phyloP scores from a whole-genome alignment of 2,888 invertebrate species.

The Patella pellucida region DNA sequence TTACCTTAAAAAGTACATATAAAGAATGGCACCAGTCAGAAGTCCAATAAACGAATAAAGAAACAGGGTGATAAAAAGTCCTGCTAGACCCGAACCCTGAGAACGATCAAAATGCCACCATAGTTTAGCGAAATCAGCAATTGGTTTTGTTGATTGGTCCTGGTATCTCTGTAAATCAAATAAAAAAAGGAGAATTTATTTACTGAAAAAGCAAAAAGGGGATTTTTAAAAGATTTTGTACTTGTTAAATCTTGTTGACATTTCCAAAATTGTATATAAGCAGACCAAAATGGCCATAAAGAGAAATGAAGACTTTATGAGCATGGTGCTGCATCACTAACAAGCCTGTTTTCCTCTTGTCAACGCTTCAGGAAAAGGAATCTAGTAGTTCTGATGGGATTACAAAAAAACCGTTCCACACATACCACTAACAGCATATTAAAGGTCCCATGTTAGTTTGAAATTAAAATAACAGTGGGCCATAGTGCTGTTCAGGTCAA shows the following conservation, averaged over 20 bases:
- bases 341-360: too few species aligned
- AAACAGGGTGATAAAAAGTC: slow-evolving; percentile 65
- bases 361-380: too few species aligned
- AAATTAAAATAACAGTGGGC: too few species aligned
- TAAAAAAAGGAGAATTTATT: slow-evolving; percentile 1
- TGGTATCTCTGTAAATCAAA: slow-evolving; percentile 50
- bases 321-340: not conserved
- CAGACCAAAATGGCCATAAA: too few species aligned
- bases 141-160: slow-evolving; percentile 55
- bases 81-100: slow-evolving; percentile 65
- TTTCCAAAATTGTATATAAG: too few species aligned
- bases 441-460: too few species aligned
- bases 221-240: not conserved
- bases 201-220: not conserved
- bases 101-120: slow-evolving; percentile 65
- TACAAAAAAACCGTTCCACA: too few species aligned
- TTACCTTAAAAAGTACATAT: slow-evolving; percentile 70
- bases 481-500: too few species aligned
- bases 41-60: slow-evolving; percentile 64
- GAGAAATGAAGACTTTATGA: not conserved
- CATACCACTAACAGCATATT: too few species aligned
- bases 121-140: slow-evolving; percentile 66
- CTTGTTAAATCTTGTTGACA: not conserved
- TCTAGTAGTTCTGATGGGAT: too few species aligned
- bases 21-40: slow-evolving; percentile 60